Base-by-base conservation (phyloP, 2,888 invertebrate species). In the Ashinkailepas kermadecensis region DNA sequence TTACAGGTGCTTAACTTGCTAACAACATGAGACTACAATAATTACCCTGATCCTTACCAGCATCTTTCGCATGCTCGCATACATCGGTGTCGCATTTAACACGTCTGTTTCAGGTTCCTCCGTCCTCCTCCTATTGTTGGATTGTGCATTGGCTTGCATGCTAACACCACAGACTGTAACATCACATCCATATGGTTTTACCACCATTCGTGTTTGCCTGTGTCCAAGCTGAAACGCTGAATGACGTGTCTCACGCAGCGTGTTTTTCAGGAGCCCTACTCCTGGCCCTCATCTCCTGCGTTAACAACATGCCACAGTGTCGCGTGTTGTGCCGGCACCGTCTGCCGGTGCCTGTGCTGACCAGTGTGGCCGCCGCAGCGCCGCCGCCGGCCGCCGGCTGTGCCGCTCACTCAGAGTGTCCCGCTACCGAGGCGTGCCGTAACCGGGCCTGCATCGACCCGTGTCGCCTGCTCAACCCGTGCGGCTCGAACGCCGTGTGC, bases 401-500 rank as follows among this genome's bases (percentile, higher is more conserved):
- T 86, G 88, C 93, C 85, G 92, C 93, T 83, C 94, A 94, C 86
- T 92, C 91, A 59, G 94, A 93, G 82, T 94, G 94, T 86, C 86
- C 91, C 15, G 90, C 91, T 83, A 91, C 92, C 86, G 89, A 91
- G 85, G 92, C 93, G 18, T 94, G 94, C 86, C 91, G 93, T 23
- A 92, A 93, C 86, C 89, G 91, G 83, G 90, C 89, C 84, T 95
- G 95, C 86, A 88, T 90, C 80, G 91, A 93, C 86, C 94, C 95
- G 18, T 96, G 96, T 86, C 90, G 92, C 1, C 94, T 95, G 70
- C n/a, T 56, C 12, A 58, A 58, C 78, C 80, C 83, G 39, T 95
- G 95, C 85, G 94, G 94, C 10, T 89, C 90, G 81, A 94, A 94
- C 86, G 92, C 95, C 1, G 92, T 92, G 82, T 95, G 95, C 86